Percentiles rank a stretch among this genome's conserved stretches.
phyloP scores from a whole-genome alignment of 1,140 invertebrate species.

The Zaprionus gabonicus region DNA sequence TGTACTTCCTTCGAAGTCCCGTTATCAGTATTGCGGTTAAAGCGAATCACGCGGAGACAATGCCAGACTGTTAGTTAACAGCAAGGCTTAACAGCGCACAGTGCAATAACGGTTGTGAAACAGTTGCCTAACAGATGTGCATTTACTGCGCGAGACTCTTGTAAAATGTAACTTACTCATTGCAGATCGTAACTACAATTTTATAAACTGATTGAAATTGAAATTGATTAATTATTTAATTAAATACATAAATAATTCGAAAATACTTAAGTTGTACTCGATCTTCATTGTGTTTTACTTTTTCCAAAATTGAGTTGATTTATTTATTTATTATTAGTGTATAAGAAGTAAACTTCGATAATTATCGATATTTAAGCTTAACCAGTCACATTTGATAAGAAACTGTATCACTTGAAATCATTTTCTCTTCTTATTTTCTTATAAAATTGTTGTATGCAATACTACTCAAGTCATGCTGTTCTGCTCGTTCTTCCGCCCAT shows the following conservation, averaged over 20 bases:
- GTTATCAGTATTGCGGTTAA: conserved; percentile 60
- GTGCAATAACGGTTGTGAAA: neutral
- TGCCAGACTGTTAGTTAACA: conserved; percentile 36
- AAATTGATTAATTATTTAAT: neutral
- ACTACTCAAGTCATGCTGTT: neutral
- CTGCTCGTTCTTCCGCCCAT: neutral
- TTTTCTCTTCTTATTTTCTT: neutral
- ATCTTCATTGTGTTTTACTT: too few species aligned
- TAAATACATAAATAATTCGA: neutral
- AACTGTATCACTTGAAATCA: neutral
- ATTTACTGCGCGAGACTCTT: neutral
- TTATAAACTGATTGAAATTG: neutral
- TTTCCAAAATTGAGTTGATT: neutral
- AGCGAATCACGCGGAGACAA: conserved; percentile 30
- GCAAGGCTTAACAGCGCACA: conserved; percentile 22
- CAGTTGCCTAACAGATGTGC: conserved; percentile 13
- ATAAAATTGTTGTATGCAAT: neutral
- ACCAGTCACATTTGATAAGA: too few species aligned
- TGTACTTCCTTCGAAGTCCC: conserved; percentile 60
- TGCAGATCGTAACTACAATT: neutral
- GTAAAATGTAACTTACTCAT: neutral
- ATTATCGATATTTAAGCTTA: too few species aligned
- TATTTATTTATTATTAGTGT: too few species aligned
- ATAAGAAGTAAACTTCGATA: too few species aligned
- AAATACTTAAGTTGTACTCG: too few species aligned